These are phyloP conservation scores for Drosophila mimetica DNA, from an alignment of 2,888 invertebrate species.

Conservation along the genomic window DNA sequence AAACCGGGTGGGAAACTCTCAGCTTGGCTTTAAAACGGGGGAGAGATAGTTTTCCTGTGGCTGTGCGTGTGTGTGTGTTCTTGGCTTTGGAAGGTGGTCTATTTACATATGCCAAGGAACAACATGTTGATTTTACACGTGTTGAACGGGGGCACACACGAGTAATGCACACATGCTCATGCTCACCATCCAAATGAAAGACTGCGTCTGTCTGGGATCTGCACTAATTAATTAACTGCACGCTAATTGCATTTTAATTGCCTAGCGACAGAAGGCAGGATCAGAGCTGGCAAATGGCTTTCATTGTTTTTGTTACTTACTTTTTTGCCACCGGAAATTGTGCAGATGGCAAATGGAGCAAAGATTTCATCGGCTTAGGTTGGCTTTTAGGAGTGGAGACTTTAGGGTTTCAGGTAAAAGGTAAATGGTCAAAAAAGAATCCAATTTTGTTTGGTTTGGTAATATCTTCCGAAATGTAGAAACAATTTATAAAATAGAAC, in stretches of 20 bases:
- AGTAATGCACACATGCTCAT: conserved; percentile 27
- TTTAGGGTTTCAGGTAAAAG: too few species aligned
- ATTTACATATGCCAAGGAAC: conserved; percentile 53
- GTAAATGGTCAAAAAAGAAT: too few species aligned
- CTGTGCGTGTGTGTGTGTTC: not conserved
- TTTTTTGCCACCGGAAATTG: conserved; percentile 40
- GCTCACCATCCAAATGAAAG: not conserved
- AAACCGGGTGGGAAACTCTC: conserved; percentile 58
- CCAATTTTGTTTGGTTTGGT: too few species aligned
- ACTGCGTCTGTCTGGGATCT: conserved; percentile 9
- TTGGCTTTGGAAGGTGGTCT: conserved; percentile 19
- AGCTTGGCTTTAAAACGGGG: conserved; percentile 44
- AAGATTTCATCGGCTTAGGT: conserved; percentile 20
- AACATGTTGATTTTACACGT: conserved; percentile 75
- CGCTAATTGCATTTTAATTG: conserved; percentile 73
- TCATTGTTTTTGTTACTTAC: not conserved
- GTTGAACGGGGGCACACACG: conserved; percentile 47
- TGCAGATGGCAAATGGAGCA: conserved; percentile 35
- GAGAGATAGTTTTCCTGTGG: conserved; percentile 9
- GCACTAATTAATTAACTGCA: conserved; percentile 67
- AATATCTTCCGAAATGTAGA: too few species aligned
- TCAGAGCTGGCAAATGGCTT: conserved; percentile 13
- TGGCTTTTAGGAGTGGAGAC: not conserved
- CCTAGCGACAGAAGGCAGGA: conserved; percentile 30
- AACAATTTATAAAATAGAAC: too few species aligned